Conservation (phyloP, 1,140 invertebrate species). For the Zaprionus lachaisei region DNA sequence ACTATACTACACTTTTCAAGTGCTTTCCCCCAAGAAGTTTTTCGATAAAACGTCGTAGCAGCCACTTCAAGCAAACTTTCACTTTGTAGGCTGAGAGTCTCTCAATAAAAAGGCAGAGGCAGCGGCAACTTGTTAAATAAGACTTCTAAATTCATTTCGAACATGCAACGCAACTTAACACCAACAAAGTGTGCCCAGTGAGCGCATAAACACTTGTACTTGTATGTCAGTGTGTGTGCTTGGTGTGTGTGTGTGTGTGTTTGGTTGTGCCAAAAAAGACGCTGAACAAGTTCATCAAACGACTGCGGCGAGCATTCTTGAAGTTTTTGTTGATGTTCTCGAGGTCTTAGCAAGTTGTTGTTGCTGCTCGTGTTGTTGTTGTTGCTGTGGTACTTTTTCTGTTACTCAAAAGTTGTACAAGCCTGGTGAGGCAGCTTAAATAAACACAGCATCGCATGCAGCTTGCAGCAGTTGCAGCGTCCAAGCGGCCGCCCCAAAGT, state of each 20-base stretch:
- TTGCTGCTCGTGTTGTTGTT: constrained; percentile 48
- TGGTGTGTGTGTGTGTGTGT: background rate
- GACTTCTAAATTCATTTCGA: constrained; percentile 80
- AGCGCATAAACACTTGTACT: constrained; percentile 57
- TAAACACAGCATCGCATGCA: constrained; percentile 50
- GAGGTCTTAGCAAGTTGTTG: constrained; percentile 10
- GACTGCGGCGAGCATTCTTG: constrained; percentile 55
- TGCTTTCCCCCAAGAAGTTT: constrained; percentile 36
- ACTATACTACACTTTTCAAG: constrained; percentile 37
- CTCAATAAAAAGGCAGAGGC: constrained; percentile 56
- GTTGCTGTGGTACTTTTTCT: constrained; percentile 36
- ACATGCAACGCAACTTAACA: constrained; percentile 72
- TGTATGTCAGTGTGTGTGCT: background rate
- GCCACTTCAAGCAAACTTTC: constrained; percentile 49
- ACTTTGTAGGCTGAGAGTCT: constrained; percentile 42
- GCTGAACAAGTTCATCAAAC: constrained; percentile 72
- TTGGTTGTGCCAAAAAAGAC: constrained; percentile 26
- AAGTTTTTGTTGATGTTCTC: constrained; percentile 12
- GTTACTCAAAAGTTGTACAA: constrained; percentile 49
- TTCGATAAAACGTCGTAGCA: constrained; percentile 57
- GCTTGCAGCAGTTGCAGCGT: constrained; percentile 36
- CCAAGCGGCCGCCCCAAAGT: constrained; percentile 53
- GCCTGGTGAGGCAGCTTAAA: constrained; percentile 59
- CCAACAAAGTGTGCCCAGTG: constrained; percentile 51
- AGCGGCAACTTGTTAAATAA: constrained; percentile 76